Evolutionary conservation across 1,140 invertebrate species (phyloP).

Genomic region (Cotesia chilonis): DNA sequence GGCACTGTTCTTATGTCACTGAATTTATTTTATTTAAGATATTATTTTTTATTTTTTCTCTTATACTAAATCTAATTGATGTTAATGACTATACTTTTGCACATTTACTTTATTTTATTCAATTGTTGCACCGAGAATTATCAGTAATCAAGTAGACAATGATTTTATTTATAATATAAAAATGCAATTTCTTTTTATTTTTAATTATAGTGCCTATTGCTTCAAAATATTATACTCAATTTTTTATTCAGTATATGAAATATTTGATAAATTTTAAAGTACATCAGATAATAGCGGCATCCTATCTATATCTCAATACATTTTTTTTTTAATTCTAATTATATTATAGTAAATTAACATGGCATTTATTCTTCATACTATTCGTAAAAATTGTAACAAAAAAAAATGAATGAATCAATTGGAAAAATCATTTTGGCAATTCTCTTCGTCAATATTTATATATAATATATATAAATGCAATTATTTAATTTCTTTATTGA

Average conservation of each 20-base stretch:
- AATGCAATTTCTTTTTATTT: constrained; percentile 30
- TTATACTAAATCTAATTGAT: no score
- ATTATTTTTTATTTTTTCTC: no score
- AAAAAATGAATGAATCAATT: constrained; percentile 15
- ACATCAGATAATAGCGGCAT: background rate
- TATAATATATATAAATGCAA: background rate
- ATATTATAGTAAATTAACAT: background rate
- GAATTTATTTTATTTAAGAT: no score
- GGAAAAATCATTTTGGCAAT: constrained; percentile 26
- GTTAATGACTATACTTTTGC: no score
- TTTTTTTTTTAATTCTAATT: background rate
- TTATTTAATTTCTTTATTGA: constrained; percentile 8
- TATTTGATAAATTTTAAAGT: constrained; percentile 1
- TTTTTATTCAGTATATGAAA: constrained; percentile 14
- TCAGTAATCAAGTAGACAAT: background rate
- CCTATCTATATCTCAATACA: background rate
- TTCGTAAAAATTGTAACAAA: background rate
- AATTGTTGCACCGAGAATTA: no score
- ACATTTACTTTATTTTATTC: no score
- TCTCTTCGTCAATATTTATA: constrained; percentile 6
- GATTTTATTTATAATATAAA: constrained; percentile 36
- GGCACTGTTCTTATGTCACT: no score
- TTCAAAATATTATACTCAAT: background rate
- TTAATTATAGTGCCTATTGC: background rate
- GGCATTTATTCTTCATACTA: constrained; percentile 9